Percentiles rank a stretch among this genome's conserved stretches.
Conservation (phyloP, 2,797 vertebrate species). For the Capromys pilorides region DNA sequence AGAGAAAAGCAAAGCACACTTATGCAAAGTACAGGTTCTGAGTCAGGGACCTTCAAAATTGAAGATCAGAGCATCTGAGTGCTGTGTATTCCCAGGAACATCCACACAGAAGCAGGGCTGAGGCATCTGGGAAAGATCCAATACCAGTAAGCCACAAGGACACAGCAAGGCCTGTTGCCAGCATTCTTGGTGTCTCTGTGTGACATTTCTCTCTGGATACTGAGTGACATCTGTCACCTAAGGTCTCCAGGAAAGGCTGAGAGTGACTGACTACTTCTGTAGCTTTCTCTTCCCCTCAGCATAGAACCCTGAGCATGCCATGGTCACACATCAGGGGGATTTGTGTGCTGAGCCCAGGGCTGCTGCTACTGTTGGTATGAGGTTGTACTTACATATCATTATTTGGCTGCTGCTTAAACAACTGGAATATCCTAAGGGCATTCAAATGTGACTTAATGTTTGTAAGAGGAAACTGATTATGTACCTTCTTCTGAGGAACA, state of each 20-base stretch:
- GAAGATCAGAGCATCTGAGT: too few relatives aligned
- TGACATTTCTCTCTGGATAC: background rate
- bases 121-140: background rate
- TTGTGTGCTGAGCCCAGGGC: background rate
- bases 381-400: too few relatives aligned
- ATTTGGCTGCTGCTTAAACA: background rate
- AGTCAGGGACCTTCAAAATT: background rate
- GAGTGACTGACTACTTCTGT: background rate
- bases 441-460: background rate
- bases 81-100: background rate
- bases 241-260: background rate
- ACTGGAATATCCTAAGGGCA: background rate
- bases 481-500: background rate
- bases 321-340: too few relatives aligned
- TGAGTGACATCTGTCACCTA: background rate
- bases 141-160: background rate
- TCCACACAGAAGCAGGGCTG: background rate
- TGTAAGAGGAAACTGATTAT: background rate
- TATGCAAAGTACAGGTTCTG: background rate
- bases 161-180: background rate
- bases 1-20: background rate
- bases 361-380: too few relatives aligned
- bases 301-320: background rate
- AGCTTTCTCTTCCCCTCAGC: background rate
- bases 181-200: background rate